Base-by-base conservation (phyloP, 2,113 vertebrate genomes). In the Piprites chloris region DNA sequence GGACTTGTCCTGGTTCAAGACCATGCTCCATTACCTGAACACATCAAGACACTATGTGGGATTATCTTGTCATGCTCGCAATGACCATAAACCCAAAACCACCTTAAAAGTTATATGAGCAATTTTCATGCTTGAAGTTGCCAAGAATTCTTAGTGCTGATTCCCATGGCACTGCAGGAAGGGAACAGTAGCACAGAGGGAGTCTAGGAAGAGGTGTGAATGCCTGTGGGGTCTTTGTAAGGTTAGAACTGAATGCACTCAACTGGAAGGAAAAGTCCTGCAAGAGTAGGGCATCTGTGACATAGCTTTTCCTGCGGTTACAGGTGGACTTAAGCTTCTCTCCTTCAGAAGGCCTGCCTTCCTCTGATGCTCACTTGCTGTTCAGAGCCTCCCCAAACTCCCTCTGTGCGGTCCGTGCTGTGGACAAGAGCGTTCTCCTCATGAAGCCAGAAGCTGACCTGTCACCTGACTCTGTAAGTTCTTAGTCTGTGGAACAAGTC, bases 361-460 rank as follows among this genome's bases (percentile, higher is more conserved):
- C 98, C 72, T 98, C 98, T 2, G 18, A 86, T 3, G 81, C 91
- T 73, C 96, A 53, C 30, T 92, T 99, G 82, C 94, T 61, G 21
- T 69, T 99, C 53, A 94, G 10, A 5, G 98, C 99, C 22, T 94
- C 96, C 14, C 96, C 98, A 0, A 67, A 97, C 39, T 99, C 99
- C 23, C 97, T 99, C 47, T 99, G 99, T 2, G 99, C 98, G 3
- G 82, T 99, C 42, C 98, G 98, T 4, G 98, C 97, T 11, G 97
- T 99, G 23, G 99, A 99, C 95, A 97, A 98, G 89, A 99, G 99
- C 0, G 96, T 99, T 56, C 97, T 98, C 52, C 97, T 99, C 83
- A 62, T 98, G 96, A 98, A 97, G 50, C 95, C 98, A 0, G 98
- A 98, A 67, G 95, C 98, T 18, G 97, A 98, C 21, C 97, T 99